A percentile compares a stretch with the other conserved stretches of the same genome.
phyloP scores from a whole-genome alignment of 1,140 invertebrate species.

The Listronotus oregonensis region DNA sequence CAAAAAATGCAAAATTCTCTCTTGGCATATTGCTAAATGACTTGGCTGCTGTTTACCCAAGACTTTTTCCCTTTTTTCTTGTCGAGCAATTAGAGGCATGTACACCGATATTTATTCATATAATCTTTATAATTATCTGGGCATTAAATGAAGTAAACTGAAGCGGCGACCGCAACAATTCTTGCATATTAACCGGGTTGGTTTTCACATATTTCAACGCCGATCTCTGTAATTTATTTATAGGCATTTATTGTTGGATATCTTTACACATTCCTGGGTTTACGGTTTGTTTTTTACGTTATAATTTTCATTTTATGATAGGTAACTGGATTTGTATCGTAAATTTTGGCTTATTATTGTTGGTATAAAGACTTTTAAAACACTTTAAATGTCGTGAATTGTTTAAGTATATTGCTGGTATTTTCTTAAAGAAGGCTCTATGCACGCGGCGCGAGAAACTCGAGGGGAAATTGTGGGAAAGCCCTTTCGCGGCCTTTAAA shows the following conservation, averaged over 20 bases:
- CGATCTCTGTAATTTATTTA: conserved; percentile 11
- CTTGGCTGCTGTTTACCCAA: conserved; percentile 2
- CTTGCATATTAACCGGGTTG: conserved; percentile 21
- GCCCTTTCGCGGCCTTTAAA: too few relatives aligned
- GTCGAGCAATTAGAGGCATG: conserved; percentile 18
- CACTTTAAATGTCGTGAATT: too few relatives aligned
- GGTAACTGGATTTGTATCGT: too few relatives aligned
- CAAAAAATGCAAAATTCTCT: conserved; percentile 8
- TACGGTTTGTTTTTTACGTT: too few relatives aligned
- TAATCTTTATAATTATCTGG: conserved; percentile 21
- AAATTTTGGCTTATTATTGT: too few relatives aligned
- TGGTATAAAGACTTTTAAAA: too few relatives aligned
- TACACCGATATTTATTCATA: conserved; percentile 24
- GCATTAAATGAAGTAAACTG: conserved; percentile 10
- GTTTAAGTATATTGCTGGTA: too few relatives aligned
- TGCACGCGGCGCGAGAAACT: too few relatives aligned
- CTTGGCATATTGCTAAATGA: conserved; percentile 15
- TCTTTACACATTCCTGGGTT: too few relatives aligned
- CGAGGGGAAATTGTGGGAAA: too few relatives aligned
- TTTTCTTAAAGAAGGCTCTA: too few relatives aligned
- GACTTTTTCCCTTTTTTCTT: background rate
- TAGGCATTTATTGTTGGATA: background rate
- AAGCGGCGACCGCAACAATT: background rate
- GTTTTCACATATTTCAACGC: conserved; percentile 19
- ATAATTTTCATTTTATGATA: too few relatives aligned